These are phyloP conservation scores for Suncus etruscus DNA, from an alignment of 2,113 vertebrate genomes.

Conservation along the genomic window DNA sequence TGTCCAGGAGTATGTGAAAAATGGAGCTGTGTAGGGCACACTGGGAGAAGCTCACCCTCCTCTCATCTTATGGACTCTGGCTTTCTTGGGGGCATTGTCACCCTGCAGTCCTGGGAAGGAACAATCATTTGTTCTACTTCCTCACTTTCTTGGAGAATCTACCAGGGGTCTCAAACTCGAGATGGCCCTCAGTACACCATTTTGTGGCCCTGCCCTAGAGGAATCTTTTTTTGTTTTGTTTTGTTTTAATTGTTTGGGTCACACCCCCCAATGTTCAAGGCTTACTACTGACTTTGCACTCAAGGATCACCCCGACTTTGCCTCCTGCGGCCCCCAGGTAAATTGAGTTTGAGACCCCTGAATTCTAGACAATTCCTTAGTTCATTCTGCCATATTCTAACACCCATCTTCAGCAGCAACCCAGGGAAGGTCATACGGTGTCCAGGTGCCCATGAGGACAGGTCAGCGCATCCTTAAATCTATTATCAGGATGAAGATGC, in stretches of 20 bases:
- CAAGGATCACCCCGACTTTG: no score
- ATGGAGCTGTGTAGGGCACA: neutral
- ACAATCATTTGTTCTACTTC: neutral
- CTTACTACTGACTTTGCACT: no score
- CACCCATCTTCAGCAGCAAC: neutral
- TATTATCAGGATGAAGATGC: neutral
- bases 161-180: no score
- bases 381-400: neutral
- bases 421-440: no score
- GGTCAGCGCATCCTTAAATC: neutral
- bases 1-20: neutral
- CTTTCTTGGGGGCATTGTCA: neutral
- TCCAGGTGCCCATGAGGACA: neutral
- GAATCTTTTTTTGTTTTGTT: no score
- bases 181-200: no score
- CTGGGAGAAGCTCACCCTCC: neutral
- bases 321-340: no score
- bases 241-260: no score
- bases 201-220: no score
- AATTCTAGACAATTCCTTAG: neutral
- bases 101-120: neutral
- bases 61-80: neutral
- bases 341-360: no score
- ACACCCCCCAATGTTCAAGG: no score
- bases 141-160: neutral